Base-by-base conservation (phyloP, 2,113 vertebrate species). In the Phalacrocorax aristotelis region DNA sequence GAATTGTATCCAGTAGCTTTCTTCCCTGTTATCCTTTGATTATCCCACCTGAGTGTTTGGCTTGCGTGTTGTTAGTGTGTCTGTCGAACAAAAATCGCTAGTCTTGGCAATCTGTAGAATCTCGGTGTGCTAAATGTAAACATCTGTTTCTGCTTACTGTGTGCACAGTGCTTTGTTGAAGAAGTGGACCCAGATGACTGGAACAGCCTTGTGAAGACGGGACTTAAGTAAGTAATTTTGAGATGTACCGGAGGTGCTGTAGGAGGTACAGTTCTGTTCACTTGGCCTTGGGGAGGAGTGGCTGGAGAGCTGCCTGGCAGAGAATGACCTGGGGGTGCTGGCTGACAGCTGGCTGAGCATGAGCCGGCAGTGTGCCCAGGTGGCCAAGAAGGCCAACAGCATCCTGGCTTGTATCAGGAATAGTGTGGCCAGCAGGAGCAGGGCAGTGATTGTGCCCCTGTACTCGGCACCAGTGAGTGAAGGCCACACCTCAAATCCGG, bases 171-270 rank as follows among this genome's bases (percentile, higher is more conserved):
- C 15, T 85, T 94, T 18, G 76, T 98, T 77, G 97, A 96, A 34
- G 98, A 98, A 52, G 89, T 99, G 76, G 87, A 97, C 60, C 97
- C 98, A 51, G 95, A 95, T 30, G 98, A 99, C 16, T 99, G 99
- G 99, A 98, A 99, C 96, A 97, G 49, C 91, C 97, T 99, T 89
- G 98, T 99, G 90, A 99, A 99, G 97, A 94, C 87, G 0, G 99
- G 99, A 82, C 98, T 99, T 46, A 99, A 97, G 98, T 99, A 96
- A 98, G 98, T 93, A 55, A 65, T 46, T 66, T 2, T 54, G 52
- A 76, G 48, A 10, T 71, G 52, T 30, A 52, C 32, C 32, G 32
- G 20, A 55, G 48, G 22, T 81, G 46, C 44, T 54, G 46, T 44
- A 46, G 38, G 42, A 57, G 38, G 48, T 65, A 27, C 44, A 9